Evolutionary conservation across 1,140 invertebrate genomes (phyloP).

Genomic region (Drosophila carrolli): DNA sequence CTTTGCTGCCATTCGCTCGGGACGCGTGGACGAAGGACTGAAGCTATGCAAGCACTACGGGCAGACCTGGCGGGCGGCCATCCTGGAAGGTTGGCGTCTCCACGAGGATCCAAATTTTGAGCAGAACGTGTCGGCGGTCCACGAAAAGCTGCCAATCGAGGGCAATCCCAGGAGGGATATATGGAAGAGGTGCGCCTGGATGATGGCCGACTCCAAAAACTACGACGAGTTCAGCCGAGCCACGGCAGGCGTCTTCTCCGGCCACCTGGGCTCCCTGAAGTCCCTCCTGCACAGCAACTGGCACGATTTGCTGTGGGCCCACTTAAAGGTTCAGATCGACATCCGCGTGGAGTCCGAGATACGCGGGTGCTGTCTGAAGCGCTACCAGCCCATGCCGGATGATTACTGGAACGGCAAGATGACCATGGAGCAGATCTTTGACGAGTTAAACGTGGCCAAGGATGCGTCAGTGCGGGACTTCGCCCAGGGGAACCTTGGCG

Average conservation of each 20-base stretch:
- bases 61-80: conserved; percentile 95
- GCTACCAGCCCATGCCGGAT: conserved; percentile 88
- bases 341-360: conserved; percentile 91
- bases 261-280: conserved; percentile 91
- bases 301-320: conserved; percentile 96
- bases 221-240: conserved; percentile 88
- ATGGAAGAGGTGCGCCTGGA: conserved; percentile 95
- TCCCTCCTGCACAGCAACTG: conserved; percentile 90
- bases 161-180: conserved; percentile 95
- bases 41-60: conserved; percentile 93
- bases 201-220: conserved; percentile 86
- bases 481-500: conserved; percentile 87
- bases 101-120: conserved; percentile 92
- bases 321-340: conserved; percentile 93
- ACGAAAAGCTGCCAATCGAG: conserved; percentile 87
- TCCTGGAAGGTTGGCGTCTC: conserved; percentile 95
- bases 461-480: conserved; percentile 85
- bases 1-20: conserved; percentile 93
- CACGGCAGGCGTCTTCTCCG: conserved; percentile 92
- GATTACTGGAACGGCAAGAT: conserved; percentile 92
- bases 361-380: conserved; percentile 85
- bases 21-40: conserved; percentile 93
- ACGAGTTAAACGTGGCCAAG: conserved; percentile 87
- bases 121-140: conserved; percentile 60
- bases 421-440: conserved; percentile 90